These are phyloP conservation scores for Trinorchestia longiramus DNA, from an alignment of 1,140 invertebrate genomes.

Conservation along the genomic window DNA sequence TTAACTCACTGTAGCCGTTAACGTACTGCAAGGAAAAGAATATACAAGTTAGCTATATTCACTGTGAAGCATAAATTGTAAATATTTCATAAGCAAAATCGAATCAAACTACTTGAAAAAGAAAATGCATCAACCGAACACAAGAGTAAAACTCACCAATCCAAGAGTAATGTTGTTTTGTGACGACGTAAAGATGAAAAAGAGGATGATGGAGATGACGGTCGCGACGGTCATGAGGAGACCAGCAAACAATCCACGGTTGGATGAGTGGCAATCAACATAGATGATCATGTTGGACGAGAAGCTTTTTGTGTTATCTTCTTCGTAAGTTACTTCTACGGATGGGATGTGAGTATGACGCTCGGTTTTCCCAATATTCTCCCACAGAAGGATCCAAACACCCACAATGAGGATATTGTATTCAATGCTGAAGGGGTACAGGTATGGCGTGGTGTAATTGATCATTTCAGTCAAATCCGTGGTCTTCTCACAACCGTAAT, in stretches of 20 bases:
- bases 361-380: conserved; percentile 77
- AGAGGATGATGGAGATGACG: conserved; percentile 78
- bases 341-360: conserved; percentile 67
- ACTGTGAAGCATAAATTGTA: conserved; percentile 12
- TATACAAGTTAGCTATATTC: conserved; percentile 56
- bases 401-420: conserved; percentile 82
- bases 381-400: conserved; percentile 80
- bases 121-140: background rate
- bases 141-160: conserved; percentile 62
- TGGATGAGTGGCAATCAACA: conserved; percentile 81
- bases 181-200: conserved; percentile 77
- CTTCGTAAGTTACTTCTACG: conserved; percentile 65
- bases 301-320: conserved; percentile 66
- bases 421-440: conserved; percentile 82
- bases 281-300: conserved; percentile 67
- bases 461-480: conserved; percentile 72
- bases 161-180: conserved; percentile 69
- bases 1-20: conserved; percentile 72
- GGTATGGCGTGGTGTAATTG: conserved; percentile 76
- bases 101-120: background rate
- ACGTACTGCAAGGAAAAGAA: conserved; percentile 67
- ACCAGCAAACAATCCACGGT: conserved; percentile 79
- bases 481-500: conserved; percentile 65
- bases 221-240: conserved; percentile 77
- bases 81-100: background rate